Percentiles rank a stretch among this genome's conserved stretches.
phyloP scores from a whole-genome alignment of 1,140 invertebrate species.

The Leptinotarsa lineolata region DNA sequence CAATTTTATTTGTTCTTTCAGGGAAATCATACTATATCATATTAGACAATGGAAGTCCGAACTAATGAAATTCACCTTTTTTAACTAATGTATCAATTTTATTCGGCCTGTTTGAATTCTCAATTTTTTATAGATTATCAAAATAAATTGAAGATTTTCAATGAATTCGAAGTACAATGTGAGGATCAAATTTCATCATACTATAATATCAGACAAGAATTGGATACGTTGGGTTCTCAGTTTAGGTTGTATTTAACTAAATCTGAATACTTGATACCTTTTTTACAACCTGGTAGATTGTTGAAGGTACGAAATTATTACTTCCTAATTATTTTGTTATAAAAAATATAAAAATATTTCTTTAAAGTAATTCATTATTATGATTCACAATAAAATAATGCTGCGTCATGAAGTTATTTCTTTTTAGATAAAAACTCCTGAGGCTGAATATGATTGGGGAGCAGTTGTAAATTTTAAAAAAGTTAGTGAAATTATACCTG shows the following conservation, averaged over 20 bases:
- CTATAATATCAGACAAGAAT: conserved; percentile 81
- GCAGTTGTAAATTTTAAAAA: conserved; percentile 93
- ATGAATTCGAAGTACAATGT: conserved; percentile 68
- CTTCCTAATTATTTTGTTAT: not conserved
- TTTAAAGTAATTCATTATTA: too few species aligned
- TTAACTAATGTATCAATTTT: too few species aligned
- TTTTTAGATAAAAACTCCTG: conserved; percentile 78
- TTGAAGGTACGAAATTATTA: conserved; percentile 70
- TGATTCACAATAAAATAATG: too few species aligned
- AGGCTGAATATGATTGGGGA: conserved; percentile 94
- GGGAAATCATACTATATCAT: too few species aligned
- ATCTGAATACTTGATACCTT: conserved; percentile 89
- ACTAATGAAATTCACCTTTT: too few species aligned
- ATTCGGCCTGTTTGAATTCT: too few species aligned
- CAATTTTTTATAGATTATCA: conserved; percentile 67
- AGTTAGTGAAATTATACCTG: conserved; percentile 56
- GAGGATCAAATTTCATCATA: conserved; percentile 83
- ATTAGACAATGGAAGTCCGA: too few species aligned
- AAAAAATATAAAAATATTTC: too few species aligned
- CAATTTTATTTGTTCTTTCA: too few species aligned
- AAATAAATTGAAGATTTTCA: conserved; percentile 69
- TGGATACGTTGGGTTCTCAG: conserved; percentile 74
- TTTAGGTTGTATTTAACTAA: conserved; percentile 81
- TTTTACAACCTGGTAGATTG: conserved; percentile 91
- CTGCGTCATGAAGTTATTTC: conserved; percentile 44